phyloP scores from a whole-genome alignment of 2,888 invertebrate genomes.

The Trisateles emortualis region DNA sequence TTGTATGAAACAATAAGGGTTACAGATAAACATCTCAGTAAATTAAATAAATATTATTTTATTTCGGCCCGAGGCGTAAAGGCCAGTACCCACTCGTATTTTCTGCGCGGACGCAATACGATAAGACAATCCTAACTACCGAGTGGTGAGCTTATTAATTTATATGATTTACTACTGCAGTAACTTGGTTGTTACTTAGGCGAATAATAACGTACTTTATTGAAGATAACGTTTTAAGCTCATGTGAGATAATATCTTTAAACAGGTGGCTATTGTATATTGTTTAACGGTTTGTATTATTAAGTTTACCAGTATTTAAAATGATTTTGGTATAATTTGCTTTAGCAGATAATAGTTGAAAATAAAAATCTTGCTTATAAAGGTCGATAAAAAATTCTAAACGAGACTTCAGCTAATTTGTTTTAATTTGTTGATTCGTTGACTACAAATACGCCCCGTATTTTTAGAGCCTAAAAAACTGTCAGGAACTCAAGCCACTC shows the following conservation, averaged over 20 bases:
- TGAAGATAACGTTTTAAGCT: constrained; percentile 1
- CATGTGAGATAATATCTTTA: not conserved
- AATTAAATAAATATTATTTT: constrained; percentile 55
- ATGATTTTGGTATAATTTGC: too few relatives aligned
- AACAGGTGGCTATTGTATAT: not conserved
- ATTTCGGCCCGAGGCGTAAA: constrained; percentile 50
- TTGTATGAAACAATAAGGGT: constrained; percentile 29
- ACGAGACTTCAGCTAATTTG: too few relatives aligned
- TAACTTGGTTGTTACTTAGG: constrained; percentile 34
- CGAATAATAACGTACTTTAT: constrained; percentile 33
- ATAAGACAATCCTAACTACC: constrained; percentile 62
- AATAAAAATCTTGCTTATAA: too few relatives aligned
- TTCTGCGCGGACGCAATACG: constrained; percentile 50
- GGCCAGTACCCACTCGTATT: constrained; percentile 41
- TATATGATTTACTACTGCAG: constrained; percentile 56
- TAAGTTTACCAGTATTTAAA: too few relatives aligned
- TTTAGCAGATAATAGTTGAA: too few relatives aligned
- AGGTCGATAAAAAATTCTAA: too few relatives aligned
- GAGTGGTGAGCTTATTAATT: constrained; percentile 66
- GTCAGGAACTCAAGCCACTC: too few relatives aligned
- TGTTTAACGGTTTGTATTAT: not conserved
- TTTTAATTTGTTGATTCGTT: too few relatives aligned
- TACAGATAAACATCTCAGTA: constrained; percentile 42
- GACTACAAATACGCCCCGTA: too few relatives aligned
- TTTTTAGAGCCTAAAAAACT: too few relatives aligned